Conservation (phyloP, 2,797 vertebrate genomes). For the Pseudotriccus pelzelni region DNA sequence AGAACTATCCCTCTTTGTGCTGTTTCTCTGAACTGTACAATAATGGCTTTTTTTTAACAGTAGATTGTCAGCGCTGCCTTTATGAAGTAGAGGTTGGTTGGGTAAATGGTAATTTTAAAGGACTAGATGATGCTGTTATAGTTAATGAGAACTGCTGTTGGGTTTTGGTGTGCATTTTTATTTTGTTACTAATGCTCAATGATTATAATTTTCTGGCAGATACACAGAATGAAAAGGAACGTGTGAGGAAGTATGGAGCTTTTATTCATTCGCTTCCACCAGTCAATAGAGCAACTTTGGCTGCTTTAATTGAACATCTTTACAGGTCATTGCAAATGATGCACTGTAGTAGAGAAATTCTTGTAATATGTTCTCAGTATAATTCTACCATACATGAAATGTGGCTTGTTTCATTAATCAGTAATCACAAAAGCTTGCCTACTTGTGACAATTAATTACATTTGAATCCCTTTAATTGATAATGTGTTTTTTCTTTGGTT, state of each 20-base stretch:
- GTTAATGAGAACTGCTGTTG: neutral
- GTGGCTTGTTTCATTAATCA: neutral
- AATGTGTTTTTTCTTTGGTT: neutral
- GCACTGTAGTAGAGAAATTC: neutral
- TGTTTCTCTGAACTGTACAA: neutral
- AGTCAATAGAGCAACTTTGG: slow-evolving; percentile 87
- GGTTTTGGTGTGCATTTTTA: neutral
- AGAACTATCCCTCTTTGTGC: neutral
- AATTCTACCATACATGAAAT: neutral
- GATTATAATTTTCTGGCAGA: slow-evolving; percentile 71
- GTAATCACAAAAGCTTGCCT: neutral
- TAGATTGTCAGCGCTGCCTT: neutral
- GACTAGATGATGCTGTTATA: neutral
- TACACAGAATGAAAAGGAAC: slow-evolving; percentile 81
- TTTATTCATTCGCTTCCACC: slow-evolving; percentile 87
- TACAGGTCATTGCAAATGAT: slow-evolving; percentile 84
- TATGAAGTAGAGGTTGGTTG: neutral
- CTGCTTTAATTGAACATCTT: slow-evolving; percentile 91
- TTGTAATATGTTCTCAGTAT: neutral
- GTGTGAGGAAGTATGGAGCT: slow-evolving; percentile 87
- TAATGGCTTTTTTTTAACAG: neutral
- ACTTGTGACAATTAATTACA: neutral
- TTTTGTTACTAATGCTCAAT: neutral
- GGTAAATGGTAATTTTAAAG: neutral
- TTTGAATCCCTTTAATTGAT: neutral